Conservation (phyloP, 2,797 vertebrate genomes). For the Micrastur ruficollis region DNA sequence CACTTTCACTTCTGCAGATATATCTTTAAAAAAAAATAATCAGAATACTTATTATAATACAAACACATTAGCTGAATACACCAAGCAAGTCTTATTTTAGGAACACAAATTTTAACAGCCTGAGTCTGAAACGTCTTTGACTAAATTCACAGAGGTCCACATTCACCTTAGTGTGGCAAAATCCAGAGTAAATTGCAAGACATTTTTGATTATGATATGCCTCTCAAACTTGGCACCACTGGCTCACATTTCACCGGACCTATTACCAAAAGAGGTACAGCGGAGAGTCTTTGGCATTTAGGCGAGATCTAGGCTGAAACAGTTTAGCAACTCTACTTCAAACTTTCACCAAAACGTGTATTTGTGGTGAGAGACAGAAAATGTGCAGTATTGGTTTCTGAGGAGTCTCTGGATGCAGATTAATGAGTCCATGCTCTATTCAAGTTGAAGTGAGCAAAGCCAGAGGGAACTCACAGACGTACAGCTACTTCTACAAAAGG, state of each 20-base stretch:
- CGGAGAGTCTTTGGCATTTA: not conserved
- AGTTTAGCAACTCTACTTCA: not conserved
- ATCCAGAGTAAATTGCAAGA: not conserved
- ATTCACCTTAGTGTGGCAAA: not conserved
- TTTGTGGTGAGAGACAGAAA: not conserved
- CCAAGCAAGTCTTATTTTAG: not conserved
- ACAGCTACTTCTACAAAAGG: not conserved
- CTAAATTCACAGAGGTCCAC: not conserved
- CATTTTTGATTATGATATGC: not conserved
- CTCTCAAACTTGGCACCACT: not conserved
- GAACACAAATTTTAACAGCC: not conserved
- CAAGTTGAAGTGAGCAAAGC: not conserved
- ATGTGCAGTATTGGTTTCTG: not conserved
- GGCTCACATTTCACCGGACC: not conserved
- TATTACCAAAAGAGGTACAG: not conserved
- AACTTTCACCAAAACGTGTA: not conserved
- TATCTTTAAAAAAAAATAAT: constrained; percentile 75
- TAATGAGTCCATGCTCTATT: not conserved
- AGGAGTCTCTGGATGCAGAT: not conserved
- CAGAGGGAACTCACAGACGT: not conserved
- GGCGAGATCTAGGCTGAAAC: not conserved
- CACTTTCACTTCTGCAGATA: constrained; percentile 79
- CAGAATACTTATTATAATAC: not conserved
- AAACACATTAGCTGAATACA: not conserved
- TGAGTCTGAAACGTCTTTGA: not conserved